phyloP scores from a whole-genome alignment of 2,113 vertebrate species.

The human (Homo sapiens) region DNA sequence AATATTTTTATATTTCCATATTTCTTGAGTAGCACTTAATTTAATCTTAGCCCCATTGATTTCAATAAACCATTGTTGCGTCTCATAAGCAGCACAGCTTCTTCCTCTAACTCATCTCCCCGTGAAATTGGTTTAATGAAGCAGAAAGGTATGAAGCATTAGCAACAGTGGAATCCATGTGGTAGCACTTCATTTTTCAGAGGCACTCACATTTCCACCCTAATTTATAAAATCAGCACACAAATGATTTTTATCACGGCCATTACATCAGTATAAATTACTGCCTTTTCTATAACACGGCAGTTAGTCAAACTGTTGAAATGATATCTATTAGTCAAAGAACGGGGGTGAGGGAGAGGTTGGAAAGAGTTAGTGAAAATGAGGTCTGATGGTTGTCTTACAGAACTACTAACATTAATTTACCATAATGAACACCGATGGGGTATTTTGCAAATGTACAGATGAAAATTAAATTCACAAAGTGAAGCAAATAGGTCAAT shows the following conservation, averaged over 20 bases:
- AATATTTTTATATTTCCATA: conserved; percentile 91
- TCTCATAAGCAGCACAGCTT: conserved; percentile 94
- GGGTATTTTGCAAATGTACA: conserved; percentile 70
- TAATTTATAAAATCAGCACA: conserved; percentile 97
- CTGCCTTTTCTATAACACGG: conserved; percentile 88
- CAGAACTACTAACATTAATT: conserved; percentile 85
- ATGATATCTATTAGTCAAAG: conserved; percentile 87
- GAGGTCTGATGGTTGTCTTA: conserved; percentile 77
- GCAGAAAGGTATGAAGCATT: conserved; percentile 99
- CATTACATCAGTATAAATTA: conserved; percentile 97
- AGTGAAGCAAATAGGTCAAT: conserved; percentile 86
- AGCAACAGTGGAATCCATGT: conserved; percentile 98
- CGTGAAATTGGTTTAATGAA: conserved; percentile 99
- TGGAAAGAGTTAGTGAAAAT: conserved; percentile 82
- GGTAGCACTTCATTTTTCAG: conserved; percentile 95
- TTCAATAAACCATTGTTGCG: conserved; percentile 99
- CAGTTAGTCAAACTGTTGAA: conserved; percentile 89
- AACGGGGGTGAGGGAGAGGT: conserved; percentile 64
- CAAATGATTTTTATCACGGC: conserved; percentile 97
- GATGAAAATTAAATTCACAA: conserved; percentile 82
- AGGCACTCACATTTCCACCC: conserved; percentile 93
- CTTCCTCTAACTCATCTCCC: conserved; percentile 99
- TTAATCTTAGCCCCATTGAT: conserved; percentile 98
- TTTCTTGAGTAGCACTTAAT: conserved; percentile 99
- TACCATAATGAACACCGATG: conserved; percentile 81